Evolutionary conservation across 2,113 vertebrate genomes (phyloP), one percentile per base, ranked within the genome.

Genomic region (Nipponia nippon): DNA sequence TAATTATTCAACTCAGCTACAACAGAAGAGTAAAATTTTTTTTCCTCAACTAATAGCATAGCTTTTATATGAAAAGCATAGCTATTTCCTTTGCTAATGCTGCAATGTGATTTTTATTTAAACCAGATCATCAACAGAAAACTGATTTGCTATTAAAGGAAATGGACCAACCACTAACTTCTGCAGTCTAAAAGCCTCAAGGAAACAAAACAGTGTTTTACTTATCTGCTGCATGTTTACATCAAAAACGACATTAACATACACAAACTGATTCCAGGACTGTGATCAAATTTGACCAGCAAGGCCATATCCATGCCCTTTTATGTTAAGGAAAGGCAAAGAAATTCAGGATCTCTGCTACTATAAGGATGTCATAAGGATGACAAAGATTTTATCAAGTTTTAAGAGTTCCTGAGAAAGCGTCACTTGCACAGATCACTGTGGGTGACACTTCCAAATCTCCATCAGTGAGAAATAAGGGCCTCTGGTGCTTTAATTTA

Each of bases 231-330:
- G 29, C 49, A 29, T 47, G 70, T 88, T 97, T 93, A 49, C 44
- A 72, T 55, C 63, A 89, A 81, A 90, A 96, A 93, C 73, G 93
- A 81, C 14, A 73, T 61, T 67, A 92, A 95, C 82, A 92, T 34
- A n/a, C 25, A 86, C 10, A 84, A 72, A 13, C 30, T 55, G 42
- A 70, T 94, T 91, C 67, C 77, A 94, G 47, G 38, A 70, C 32
- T 44, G n/a, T 78, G 93, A 88, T 67, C 93, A 93, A 63, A 66
- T 80, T 22, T 72, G 83, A 71, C 44, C 73, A 92, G 56, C 50
- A 96, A 96, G 52, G 46, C 14, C 53, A 63, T 61, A 87, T 47
- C 30, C 30, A 18, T 47, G 16, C 12, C 49, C 26, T 90, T 87
- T 77, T 44, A n/a, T 25, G 73, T 73, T 61, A 55, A 83, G 67